Evolutionary conservation across 2,797 vertebrate genomes (phyloP).

Genomic region (Peromyscus nudipes): DNA sequence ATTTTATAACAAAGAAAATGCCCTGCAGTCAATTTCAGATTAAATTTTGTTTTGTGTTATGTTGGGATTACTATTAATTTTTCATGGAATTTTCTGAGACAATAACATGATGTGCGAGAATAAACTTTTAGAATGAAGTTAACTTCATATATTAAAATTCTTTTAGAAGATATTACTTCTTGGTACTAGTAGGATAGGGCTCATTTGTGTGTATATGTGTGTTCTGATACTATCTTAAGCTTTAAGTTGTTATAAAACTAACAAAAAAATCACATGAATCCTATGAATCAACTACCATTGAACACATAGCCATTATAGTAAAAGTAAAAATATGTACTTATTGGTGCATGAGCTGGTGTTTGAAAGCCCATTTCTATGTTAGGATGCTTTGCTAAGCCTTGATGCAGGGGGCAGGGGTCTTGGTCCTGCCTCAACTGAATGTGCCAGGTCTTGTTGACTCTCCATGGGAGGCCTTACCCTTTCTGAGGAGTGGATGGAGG

Average conservation of each 20-base stretch:
- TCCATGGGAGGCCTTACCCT: too few relatives aligned
- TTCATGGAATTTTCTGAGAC: constrained; percentile 68
- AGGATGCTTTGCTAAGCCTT: too few relatives aligned
- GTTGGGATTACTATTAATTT: constrained; percentile 57
- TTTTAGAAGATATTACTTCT: constrained; percentile 29
- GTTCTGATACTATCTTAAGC: neutral
- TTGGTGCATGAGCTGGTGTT: neutral
- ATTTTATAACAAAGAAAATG: constrained; percentile 69
- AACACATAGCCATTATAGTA: neutral
- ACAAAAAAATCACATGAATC: neutral
- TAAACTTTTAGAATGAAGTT: constrained; percentile 57
- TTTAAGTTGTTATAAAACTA: neutral
- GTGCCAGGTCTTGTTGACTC: too few relatives aligned
- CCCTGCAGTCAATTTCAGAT: constrained; percentile 67
- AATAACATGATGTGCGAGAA: constrained; percentile 36
- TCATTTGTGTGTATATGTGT: neutral
- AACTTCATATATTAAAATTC: constrained; percentile 43
- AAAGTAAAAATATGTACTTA: neutral
- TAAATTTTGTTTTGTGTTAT: constrained; percentile 56
- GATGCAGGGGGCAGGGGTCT: too few relatives aligned
- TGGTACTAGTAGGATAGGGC: neutral
- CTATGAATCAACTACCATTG: neutral
- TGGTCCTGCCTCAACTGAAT: too few relatives aligned
- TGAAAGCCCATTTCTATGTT: too few relatives aligned
- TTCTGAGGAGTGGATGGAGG: too few relatives aligned